Conservation (phyloP, 2,888 invertebrate species). For the Achlya flavicornis region DNA sequence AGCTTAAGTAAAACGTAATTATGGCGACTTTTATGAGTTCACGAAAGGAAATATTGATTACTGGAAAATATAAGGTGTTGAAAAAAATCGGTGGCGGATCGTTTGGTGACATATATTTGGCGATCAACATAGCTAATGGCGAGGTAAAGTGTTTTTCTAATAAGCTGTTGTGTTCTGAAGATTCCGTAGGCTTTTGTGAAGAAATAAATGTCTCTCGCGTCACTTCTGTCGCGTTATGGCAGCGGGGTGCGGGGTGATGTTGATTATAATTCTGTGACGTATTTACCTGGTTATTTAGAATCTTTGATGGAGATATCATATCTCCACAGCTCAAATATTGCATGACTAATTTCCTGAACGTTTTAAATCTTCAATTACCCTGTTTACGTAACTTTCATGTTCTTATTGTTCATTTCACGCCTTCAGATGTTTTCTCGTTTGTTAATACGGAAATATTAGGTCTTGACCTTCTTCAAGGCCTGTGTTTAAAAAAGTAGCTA, state of each 20-base stretch:
- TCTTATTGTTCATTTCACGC: not conserved
- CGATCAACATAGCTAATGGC: slow-evolving; percentile 95
- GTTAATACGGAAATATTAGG: not conserved
- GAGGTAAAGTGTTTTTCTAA: slow-evolving; percentile 84
- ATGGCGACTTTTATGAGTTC: slow-evolving; percentile 49
- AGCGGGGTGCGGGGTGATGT: slow-evolving; percentile 48
- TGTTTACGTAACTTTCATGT: not conserved
- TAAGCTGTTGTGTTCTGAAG: slow-evolving; percentile 17
- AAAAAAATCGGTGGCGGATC: slow-evolving; percentile 99
- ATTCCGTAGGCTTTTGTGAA: slow-evolving; percentile 31
- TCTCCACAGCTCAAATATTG: slow-evolving; percentile 35
- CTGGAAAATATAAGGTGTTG: slow-evolving; percentile 96
- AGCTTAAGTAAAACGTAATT: slow-evolving; percentile 46
- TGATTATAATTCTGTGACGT: slow-evolving; percentile 49
- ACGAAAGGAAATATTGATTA: slow-evolving; percentile 90
- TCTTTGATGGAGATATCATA: slow-evolving; percentile 34
- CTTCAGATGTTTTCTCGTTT: not conserved
- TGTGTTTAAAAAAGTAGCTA: not conserved
- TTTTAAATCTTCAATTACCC: not conserved
- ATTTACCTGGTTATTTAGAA: slow-evolving; percentile 31
- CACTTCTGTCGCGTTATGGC: slow-evolving; percentile 38
- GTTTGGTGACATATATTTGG: slow-evolving; percentile 99
- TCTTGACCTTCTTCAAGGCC: slow-evolving; percentile 7
- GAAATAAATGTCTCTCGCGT: slow-evolving; percentile 37
- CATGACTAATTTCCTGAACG: slow-evolving; percentile 32